Evolutionary conservation across 2,797 vertebrate species (phyloP), one percentile per base, ranked within the genome.

Genomic region (Choloepus didactylus): DNA sequence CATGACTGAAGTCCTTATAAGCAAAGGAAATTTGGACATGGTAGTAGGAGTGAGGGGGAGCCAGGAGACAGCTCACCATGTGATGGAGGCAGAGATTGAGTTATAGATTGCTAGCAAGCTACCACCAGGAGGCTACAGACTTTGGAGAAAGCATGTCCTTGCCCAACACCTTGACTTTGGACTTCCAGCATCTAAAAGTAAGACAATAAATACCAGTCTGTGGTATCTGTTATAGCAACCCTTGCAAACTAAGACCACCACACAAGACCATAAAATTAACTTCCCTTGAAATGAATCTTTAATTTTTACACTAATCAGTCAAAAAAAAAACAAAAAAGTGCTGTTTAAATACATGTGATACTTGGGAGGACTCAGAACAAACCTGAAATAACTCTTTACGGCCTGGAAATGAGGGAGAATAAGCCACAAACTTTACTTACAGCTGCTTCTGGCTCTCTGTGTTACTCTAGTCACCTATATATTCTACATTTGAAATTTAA

Each of bases 201-300:
- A 49, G 46, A 49, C 46, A 49, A 49, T 49, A 49, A 49, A 6
- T 49, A 7, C 46, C 46, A 49, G 46, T 10, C 46, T 49, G 46
- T 49, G 10, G 46, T 49, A 49, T 49, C 10, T 49, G 46, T 10
- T 49, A 49, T 49, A 49, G 46, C 46, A 35, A 10, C 46, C 46
- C 10, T 49, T 1, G 46, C 46, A 49, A 49, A 49, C 46, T 49
- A 49, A 49, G 46, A 49, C 46, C 6, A 10, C 9, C 38, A 70
- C 8, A 76, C 69, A 82, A 64, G 31, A 62, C 62, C 21, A 89
- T 66, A 77, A 94, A 62, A 82, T 60, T 87, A 75, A 66, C 14
- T 56, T 92, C 41, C 41, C 41, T 38, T 94, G 10, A 93, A 89
- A 64, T 59, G 7, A 49, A 41, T 35, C 62, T 84, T 91, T 95